Evolutionary conservation across 2,797 vertebrate genomes (phyloP).

Genomic region (Gymnocypris eckloni): DNA sequence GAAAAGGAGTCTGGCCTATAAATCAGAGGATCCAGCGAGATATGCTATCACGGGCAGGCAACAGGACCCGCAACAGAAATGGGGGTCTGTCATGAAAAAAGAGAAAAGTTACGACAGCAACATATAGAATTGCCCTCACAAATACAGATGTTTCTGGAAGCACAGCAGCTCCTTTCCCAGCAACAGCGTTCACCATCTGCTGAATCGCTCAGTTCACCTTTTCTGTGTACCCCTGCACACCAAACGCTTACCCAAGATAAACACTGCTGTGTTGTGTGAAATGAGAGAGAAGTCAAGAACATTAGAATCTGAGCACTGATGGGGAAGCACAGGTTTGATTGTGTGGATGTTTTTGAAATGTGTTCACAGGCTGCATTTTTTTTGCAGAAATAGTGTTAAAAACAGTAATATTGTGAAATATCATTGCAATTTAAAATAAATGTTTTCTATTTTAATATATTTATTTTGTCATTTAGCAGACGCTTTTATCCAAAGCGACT

Average conservation of each 20-base stretch:
- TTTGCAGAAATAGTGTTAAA: background rate
- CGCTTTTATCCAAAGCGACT: too few species aligned
- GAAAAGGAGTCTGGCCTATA: constrained; percentile 71
- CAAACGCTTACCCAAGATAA: constrained; percentile 30
- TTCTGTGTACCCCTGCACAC: constrained; percentile 56
- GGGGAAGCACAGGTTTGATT: background rate
- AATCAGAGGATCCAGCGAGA: constrained; percentile 67
- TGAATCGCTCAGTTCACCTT: constrained; percentile 61
- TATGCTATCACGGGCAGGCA: constrained; percentile 60
- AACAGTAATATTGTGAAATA: background rate
- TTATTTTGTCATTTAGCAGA: too few species aligned
- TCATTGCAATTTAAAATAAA: background rate
- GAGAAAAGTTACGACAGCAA: constrained; percentile 48
- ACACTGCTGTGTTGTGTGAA: constrained; percentile 19
- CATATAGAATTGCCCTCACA: constrained; percentile 66
- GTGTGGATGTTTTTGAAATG: too few species aligned
- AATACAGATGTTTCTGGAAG: constrained; percentile 72
- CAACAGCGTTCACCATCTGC: constrained; percentile 58
- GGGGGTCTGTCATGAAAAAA: constrained; percentile 54
- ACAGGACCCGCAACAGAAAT: constrained; percentile 57
- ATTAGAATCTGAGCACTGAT: background rate
- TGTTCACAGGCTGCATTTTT: background rate
- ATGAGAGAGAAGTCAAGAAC: constrained; percentile 38
- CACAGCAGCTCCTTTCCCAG: constrained; percentile 66
- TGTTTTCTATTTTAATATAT: background rate